Percentiles rank a stretch among this genome's conserved stretches.
These are phyloP conservation scores for Aethina tumida DNA, from an alignment of 1,140 invertebrate species.

Conservation along the genomic window DNA sequence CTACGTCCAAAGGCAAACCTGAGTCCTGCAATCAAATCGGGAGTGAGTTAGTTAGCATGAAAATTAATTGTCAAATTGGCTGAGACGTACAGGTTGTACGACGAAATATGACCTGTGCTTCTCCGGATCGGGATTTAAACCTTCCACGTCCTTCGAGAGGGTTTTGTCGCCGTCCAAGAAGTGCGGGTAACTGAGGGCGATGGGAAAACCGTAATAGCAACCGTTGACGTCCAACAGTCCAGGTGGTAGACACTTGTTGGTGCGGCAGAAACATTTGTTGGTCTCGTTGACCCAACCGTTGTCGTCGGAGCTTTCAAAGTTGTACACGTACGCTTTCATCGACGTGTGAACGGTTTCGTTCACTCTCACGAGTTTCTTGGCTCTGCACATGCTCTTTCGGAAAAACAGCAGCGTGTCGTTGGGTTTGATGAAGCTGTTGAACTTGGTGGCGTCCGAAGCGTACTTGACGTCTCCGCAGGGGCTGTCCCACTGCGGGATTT, in stretches of 20 bases:
- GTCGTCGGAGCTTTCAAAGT: slow-evolving; percentile 62
- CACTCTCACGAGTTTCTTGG: slow-evolving; percentile 56
- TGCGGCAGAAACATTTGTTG: slow-evolving; percentile 69
- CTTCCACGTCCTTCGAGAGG: slow-evolving; percentile 59
- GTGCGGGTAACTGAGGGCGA: slow-evolving; percentile 82
- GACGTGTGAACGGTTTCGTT: slow-evolving; percentile 47
- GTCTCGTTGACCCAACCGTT: slow-evolving; percentile 58
- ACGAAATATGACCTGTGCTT: slow-evolving; percentile 72
- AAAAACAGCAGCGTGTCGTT: slow-evolving; percentile 66
- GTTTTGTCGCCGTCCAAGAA: slow-evolving; percentile 73
- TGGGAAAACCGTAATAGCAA: slow-evolving; percentile 78
- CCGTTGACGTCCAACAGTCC: slow-evolving; percentile 68
- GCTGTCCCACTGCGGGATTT: slow-evolving; percentile 66
- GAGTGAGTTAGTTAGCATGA: background rate
- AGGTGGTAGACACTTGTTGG: slow-evolving; percentile 52
- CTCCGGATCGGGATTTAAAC: slow-evolving; percentile 58
- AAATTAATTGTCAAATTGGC: background rate
- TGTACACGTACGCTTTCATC: slow-evolving; percentile 53
- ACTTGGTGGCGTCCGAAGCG: slow-evolving; percentile 80
- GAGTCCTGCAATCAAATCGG: slow-evolving; percentile 42
- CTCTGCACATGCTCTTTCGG: slow-evolving; percentile 71
- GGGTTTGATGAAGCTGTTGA: slow-evolving; percentile 54
- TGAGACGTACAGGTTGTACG: slow-evolving; percentile 55
- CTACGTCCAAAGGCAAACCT: slow-evolving; percentile 63
- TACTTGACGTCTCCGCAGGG: slow-evolving; percentile 66